phyloP scores from a whole-genome alignment of 2,888 invertebrate species.

The Hirtodrosophila histrioides region DNA sequence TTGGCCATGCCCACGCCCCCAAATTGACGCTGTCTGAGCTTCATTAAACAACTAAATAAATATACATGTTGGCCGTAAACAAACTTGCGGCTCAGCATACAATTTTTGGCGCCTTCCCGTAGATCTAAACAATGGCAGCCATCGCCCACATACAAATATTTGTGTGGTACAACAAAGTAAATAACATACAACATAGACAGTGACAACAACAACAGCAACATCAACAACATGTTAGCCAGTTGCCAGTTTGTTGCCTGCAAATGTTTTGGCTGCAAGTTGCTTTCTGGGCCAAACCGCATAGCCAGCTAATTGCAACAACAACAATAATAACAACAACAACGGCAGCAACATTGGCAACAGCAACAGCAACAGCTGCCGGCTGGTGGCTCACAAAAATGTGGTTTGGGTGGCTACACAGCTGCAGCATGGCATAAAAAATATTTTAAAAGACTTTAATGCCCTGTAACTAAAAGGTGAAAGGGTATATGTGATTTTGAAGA shows the following conservation, averaged over 20 bases:
- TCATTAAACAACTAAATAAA: slow-evolving; percentile 52
- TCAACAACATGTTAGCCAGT: slow-evolving; percentile 3
- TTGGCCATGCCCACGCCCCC: slow-evolving; percentile 54
- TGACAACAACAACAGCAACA: slow-evolving; percentile 29
- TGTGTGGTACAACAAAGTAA: slow-evolving; percentile 40
- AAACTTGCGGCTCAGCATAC: slow-evolving; percentile 25
- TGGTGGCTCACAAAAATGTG: slow-evolving; percentile 62
- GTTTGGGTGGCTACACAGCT: slow-evolving; percentile 61
- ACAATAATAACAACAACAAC: slow-evolving; percentile 17
- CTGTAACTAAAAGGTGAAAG: slow-evolving; percentile 5
- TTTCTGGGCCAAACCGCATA: slow-evolving; percentile 78
- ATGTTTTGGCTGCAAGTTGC: slow-evolving; percentile 63
- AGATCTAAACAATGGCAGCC: slow-evolving; percentile 59
- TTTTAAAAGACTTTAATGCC: slow-evolving; percentile 18
- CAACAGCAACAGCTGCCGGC: slow-evolving; percentile 50
- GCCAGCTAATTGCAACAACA: slow-evolving; percentile 71
- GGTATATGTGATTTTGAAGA: not conserved
- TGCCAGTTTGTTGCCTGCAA: slow-evolving; percentile 46
- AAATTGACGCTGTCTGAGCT: slow-evolving; percentile 38
- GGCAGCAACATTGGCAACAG: slow-evolving; percentile 8
- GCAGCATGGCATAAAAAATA: slow-evolving; percentile 29
- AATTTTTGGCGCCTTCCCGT: slow-evolving; percentile 70
- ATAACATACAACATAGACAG: slow-evolving; percentile 28
- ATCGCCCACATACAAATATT: slow-evolving; percentile 59
- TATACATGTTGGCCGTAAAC: slow-evolving; percentile 40